Base-by-base conservation (phyloP, 2,888 invertebrate species). In the Zygogramma bicolorata region DNA sequence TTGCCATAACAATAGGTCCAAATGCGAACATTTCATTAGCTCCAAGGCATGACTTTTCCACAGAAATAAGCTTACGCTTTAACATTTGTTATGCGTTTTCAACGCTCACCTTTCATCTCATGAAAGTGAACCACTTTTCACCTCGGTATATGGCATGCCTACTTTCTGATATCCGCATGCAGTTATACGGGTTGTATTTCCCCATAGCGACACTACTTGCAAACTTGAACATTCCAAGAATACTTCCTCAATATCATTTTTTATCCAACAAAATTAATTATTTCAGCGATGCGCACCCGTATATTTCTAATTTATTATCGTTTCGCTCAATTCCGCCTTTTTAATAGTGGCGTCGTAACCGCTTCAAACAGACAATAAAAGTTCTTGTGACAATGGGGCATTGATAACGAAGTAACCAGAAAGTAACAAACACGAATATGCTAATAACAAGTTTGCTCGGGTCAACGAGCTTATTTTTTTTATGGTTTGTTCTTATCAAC, bases 391-490 rank as follows among this genome's bases (percentile, higher is more conserved):
- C 38, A 61, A 61, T 15, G 38, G 40, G 22, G 34, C 40, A 38
- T 34, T 38, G 61, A 61, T 61, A 61, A 61, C 6, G 1, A 60
- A 0, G 22, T 34, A 61, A 38, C 25, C 53, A 53, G 27, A 53
- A 53, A 27, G 27, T 53, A 53, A 25, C 25, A 27, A 27, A 53
- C 27, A 27, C n/a, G 27, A 53, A 53, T 61, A 61, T 61, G 61
- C 61, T 34, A 61, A 61, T 61, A 20, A 22, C 22, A 31, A 31
- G 53, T 53, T 53, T 22, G 53, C 15, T 53, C 53, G 53, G 61
- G 61, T 61, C 34, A 38, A 40, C 61, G 61, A n/a, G n/a, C 40
- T 4, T 34, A 22, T 61, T 61, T 60, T 61, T n/a, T n/a, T 61
- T 61, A n/a, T 61, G 10, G 46, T 34, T n/a, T 40, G 38, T n/a